These are phyloP conservation scores for Rhinophrynus dorsalis DNA, from an alignment of 2,797 vertebrate genomes.

Conservation along the genomic window DNA sequence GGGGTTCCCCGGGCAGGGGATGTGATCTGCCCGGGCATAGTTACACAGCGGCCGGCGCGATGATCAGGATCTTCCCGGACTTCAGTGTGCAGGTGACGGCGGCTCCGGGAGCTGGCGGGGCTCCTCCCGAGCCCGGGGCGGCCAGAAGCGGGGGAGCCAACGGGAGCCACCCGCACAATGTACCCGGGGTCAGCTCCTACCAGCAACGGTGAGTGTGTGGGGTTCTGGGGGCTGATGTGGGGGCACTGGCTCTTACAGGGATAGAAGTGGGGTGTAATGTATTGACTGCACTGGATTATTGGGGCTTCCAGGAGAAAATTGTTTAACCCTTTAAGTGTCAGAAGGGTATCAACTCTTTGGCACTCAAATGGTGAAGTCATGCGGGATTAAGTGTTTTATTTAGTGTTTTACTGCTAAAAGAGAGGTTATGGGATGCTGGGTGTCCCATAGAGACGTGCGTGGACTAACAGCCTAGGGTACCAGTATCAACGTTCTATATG, in stretches of 20 bases:
- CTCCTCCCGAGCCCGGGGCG: constrained; percentile 75
- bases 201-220: constrained; percentile 88
- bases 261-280: neutral
- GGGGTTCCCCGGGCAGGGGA: constrained; percentile 46
- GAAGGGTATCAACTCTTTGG: no score
- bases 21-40: constrained; percentile 43
- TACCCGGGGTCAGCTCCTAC: constrained; percentile 90
- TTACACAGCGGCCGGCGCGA: constrained; percentile 71
- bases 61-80: constrained; percentile 97
- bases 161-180: constrained; percentile 89
- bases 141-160: constrained; percentile 72
- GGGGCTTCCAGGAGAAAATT: no score
- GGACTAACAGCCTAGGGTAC: no score
- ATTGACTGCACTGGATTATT: no score
- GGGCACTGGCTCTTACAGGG: neutral
- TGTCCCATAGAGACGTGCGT: no score
- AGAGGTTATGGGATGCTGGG: no score
- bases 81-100: constrained; percentile 98
- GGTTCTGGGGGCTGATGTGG: neutral
- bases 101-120: constrained; percentile 61
- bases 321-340: no score
- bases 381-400: no score
- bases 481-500: no score
- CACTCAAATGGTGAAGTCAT: no score
- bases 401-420: no score